Evolutionary conservation across 2,797 vertebrate genomes (phyloP).

Genomic region (Neoniphon sammara): DNA sequence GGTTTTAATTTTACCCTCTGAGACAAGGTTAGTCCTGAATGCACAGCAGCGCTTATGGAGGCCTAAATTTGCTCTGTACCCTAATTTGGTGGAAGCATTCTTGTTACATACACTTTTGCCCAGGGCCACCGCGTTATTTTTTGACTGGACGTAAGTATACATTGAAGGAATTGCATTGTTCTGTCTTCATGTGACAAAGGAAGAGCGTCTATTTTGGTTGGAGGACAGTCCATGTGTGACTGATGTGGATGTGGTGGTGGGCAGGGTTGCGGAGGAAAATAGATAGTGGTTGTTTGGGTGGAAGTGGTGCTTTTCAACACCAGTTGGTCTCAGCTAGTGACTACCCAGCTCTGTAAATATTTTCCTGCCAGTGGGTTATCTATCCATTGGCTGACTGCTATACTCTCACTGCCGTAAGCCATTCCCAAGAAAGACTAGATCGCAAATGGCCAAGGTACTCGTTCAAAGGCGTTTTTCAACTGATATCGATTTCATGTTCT

Average conservation of each 20-base stretch:
- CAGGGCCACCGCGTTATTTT: background rate
- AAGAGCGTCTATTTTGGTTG: background rate
- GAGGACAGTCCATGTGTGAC: constrained; percentile 12
- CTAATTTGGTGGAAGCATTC: background rate
- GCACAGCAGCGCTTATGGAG: background rate
- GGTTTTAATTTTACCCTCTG: background rate
- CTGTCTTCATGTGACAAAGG: background rate
- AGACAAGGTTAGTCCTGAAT: background rate
- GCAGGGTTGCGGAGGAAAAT: background rate
- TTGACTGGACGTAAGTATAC: background rate
- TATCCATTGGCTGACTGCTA: background rate
- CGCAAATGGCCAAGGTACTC: no score
- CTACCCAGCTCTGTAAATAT: constrained; percentile 14
- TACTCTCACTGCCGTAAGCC: background rate
- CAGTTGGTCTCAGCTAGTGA: background rate
- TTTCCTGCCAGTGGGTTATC: constrained; percentile 12
- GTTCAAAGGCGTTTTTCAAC: background rate
- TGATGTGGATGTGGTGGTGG: constrained; percentile 21
- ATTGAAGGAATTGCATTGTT: constrained; percentile 5
- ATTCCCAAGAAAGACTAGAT: background rate
- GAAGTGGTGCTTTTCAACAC: background rate
- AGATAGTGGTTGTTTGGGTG: constrained; percentile 1
- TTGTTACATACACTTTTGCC: background rate
- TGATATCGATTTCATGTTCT: background rate
- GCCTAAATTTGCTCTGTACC: background rate